Base-by-base conservation (phyloP, 2,888 invertebrate genomes). In the Parnassius orleans region DNA sequence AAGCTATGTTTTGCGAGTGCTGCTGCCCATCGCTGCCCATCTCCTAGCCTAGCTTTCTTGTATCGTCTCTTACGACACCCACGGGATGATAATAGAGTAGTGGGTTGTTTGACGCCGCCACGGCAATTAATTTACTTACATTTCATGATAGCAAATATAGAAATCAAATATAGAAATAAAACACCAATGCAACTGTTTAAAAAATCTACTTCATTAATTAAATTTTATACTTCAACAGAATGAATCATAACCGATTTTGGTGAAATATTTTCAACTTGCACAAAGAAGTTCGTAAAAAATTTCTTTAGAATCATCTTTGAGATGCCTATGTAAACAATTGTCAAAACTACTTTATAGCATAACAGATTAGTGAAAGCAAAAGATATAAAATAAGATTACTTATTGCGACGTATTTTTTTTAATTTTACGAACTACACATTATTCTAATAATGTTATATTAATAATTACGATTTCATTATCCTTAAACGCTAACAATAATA, bases 191-290 rank as follows among this genome's bases (percentile, higher is more conserved):
- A 71, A 73, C 70, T 75, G 69, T 69, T 75, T 71, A 71, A 76
- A 78, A 78, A 78, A 72, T 71, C 72, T 77, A 78, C 69, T 79
- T 73, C 64, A 76, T 71, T 33, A 7, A 33, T 7, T 33, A 7
- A 33, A 33, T 33, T 24, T 72, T 74, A 70, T 69, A 68, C 73
- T 73, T 74, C 70, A 77, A 69, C 75, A 73, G 70, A 71, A 72
- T 67, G 70, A 57, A 73, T 77, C n/a, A n/a, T n/a, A n/a, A n/a
- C n/a, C n/a, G n/a, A 19, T 19, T 57, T 41, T 55, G 50, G 5
- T 60, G 47, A 59, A 55, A 11, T 52, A 56, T 59, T 43, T 33
- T 48, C n/a, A 46, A 46, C 14, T 50, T 11, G 59, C 63, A 51
- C 7, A 52, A 41, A 52, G 11, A 46, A 7, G 33, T 61, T 14